These are phyloP conservation scores for Brenthis hecate DNA, from an alignment of 2,888 invertebrate species.

Conservation along the genomic window DNA sequence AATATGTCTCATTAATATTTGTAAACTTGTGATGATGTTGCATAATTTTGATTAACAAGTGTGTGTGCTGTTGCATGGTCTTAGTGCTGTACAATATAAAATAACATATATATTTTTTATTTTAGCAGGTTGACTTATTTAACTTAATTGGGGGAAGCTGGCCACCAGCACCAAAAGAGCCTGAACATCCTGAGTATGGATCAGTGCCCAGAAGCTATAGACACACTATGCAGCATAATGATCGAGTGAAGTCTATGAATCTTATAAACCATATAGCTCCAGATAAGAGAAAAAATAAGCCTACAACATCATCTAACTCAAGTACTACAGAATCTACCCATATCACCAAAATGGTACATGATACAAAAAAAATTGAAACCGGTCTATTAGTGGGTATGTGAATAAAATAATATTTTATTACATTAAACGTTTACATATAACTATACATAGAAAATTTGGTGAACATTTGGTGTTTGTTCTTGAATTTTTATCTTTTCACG, in stretches of 20 bases:
- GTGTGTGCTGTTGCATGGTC: no score
- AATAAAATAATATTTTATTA: no score
- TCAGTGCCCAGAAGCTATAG: conserved; percentile 54
- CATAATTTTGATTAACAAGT: no score
- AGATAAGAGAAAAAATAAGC: conserved; percentile 62
- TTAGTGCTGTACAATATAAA: neutral
- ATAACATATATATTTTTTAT: neutral
- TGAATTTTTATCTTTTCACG: no score
- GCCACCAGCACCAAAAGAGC: conserved; percentile 72
- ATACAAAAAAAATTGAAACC: conserved; percentile 74
- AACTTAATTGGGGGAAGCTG: conserved; percentile 76
- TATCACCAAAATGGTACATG: conserved; percentile 69
- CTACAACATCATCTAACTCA: conserved; percentile 45
- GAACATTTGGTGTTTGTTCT: no score
- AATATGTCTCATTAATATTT: no score
- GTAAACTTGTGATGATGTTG: no score
- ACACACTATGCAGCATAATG: conserved; percentile 71
- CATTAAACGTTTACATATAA: no score
- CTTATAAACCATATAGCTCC: conserved; percentile 81
- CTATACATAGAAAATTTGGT: no score
- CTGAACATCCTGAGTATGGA: conserved; percentile 64
- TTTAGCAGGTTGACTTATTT: conserved; percentile 69
- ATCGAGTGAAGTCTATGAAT: conserved; percentile 83
- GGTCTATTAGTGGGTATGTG: conserved; percentile 71
- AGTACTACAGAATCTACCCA: conserved; percentile 47